Conservation (phyloP, 2,888 invertebrate species). For the Leptopterna dolabrata region DNA sequence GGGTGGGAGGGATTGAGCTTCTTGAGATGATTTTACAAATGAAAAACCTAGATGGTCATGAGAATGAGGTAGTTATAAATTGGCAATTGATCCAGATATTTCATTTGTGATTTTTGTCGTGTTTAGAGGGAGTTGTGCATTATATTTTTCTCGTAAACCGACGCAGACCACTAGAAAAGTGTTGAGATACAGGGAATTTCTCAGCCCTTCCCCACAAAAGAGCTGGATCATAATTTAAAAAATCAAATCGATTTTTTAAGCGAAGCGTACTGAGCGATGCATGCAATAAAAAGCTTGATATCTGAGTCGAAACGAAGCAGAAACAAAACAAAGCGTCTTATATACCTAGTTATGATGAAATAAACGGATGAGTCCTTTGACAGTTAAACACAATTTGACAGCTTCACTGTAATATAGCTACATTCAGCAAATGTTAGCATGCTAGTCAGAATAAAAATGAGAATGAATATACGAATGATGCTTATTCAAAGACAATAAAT, state of each 20-base stretch:
- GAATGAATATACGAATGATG: neutral
- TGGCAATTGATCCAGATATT: neutral
- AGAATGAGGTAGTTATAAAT: too few relatives aligned
- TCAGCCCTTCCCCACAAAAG: slow-evolving; percentile 21
- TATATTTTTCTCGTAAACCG: neutral
- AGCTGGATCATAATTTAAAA: neutral
- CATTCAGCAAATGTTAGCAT: neutral
- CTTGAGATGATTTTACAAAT: neutral
- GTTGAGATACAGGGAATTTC: neutral
- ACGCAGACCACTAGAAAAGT: neutral
- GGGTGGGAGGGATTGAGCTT: neutral
- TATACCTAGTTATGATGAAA: neutral
- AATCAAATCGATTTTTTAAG: neutral
- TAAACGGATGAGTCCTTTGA: neutral
- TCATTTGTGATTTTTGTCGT: neutral
- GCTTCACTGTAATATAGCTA: too few relatives aligned
- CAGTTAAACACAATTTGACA: neutral
- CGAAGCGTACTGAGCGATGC: slow-evolving; percentile 12
- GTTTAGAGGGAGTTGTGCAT: neutral
- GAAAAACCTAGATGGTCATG: neutral
- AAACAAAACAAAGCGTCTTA: neutral
- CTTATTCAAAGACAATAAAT: neutral
- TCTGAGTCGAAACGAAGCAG: neutral
- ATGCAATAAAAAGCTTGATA: slow-evolving; percentile 7
- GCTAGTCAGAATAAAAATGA: neutral